phyloP scores from a whole-genome alignment of 2,113 vertebrate genomes.

The Psophia crepitans region DNA sequence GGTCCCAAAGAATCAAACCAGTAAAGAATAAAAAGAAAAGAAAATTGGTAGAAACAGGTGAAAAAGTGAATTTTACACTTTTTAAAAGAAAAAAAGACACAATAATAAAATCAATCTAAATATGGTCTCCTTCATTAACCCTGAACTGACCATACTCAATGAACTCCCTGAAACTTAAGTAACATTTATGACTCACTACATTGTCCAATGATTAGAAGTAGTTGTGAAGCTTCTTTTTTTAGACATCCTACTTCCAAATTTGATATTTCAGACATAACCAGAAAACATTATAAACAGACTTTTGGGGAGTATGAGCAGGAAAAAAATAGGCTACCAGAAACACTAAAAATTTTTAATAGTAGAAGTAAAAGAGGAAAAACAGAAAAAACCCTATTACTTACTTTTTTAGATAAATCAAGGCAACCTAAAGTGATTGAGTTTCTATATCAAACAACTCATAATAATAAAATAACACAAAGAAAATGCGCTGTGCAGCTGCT shows the following conservation, averaged over 20 bases:
- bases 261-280: background rate
- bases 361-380: background rate
- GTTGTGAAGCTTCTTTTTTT: background rate
- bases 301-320: background rate
- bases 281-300: background rate
- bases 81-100: background rate
- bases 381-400: accelerated
- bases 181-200: background rate
- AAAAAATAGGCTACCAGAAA: background rate
- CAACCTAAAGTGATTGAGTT: background rate
- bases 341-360: background rate
- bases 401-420: background rate
- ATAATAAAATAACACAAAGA: background rate
- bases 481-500: background rate
- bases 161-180: background rate
- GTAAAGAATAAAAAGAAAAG: background rate
- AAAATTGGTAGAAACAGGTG: background rate
- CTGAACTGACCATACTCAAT: background rate
- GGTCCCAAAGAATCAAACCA: background rate
- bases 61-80: background rate
- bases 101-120: background rate
- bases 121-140: background rate
- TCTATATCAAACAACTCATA: background rate
- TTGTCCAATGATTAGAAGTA: background rate
- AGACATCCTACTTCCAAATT: background rate